Conservation (phyloP, 2,888 invertebrate genomes). For the Brachynemurus nebulosus region DNA sequence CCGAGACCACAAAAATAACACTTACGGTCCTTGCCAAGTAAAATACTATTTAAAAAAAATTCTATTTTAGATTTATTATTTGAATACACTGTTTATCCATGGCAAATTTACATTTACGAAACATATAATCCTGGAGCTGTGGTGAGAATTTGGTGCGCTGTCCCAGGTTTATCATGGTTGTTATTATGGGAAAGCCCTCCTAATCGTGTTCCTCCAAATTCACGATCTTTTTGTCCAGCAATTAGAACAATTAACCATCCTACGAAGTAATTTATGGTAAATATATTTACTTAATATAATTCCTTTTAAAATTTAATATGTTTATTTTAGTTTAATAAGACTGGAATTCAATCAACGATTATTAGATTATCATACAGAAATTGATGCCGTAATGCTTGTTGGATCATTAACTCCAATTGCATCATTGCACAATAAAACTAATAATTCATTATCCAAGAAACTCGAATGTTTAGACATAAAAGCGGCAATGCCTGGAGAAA, state of each 20-base stretch:
- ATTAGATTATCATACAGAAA: slow-evolving; percentile 72
- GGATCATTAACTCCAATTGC: slow-evolving; percentile 39
- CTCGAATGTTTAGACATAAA: slow-evolving; percentile 22
- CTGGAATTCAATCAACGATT: slow-evolving; percentile 75
- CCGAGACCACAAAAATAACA: too few relatives aligned
- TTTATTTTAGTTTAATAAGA: slow-evolving; percentile 52
- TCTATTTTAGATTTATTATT: slow-evolving; percentile 44
- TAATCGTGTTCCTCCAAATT: slow-evolving; percentile 39
- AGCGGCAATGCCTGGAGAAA: slow-evolving; percentile 11
- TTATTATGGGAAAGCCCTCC: slow-evolving; percentile 65
- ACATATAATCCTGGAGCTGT: slow-evolving; percentile 78
- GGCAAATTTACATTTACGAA: slow-evolving; percentile 62
- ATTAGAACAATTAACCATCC: slow-evolving; percentile 42
- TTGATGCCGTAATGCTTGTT: slow-evolving; percentile 71
- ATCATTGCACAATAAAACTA: slow-evolving; percentile 16
- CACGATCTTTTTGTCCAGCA: slow-evolving; percentile 65
- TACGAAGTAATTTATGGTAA: slow-evolving; percentile 35
- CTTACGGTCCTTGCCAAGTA: too few relatives aligned
- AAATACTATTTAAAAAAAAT: too few relatives aligned
- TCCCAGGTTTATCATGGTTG: slow-evolving; percentile 43
- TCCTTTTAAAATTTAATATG: too few relatives aligned
- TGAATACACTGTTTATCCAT: slow-evolving; percentile 50
- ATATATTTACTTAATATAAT: background rate
- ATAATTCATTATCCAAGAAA: slow-evolving; percentile 20
- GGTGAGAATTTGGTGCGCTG: slow-evolving; percentile 62